Conservation (phyloP, 2,888 invertebrate genomes). For the Hydropsyche betteni region DNA sequence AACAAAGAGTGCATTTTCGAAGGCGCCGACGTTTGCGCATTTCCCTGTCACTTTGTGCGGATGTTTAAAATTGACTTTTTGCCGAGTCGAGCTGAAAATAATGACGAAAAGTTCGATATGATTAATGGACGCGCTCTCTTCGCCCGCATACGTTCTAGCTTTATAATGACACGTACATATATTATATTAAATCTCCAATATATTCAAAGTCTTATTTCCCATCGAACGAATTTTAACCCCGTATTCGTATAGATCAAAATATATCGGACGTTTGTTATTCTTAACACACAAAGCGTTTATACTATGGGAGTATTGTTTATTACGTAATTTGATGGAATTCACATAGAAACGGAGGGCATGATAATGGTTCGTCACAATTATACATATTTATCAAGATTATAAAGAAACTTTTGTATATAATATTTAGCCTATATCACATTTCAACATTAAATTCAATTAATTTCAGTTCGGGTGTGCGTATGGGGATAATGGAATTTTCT, state of each 20-base stretch:
- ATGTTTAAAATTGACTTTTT: constrained; percentile 9
- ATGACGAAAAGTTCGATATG: constrained; percentile 8
- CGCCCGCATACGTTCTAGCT: not conserved
- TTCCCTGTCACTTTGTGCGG: too few relatives aligned
- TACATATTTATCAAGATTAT: not conserved
- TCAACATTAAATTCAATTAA: constrained; percentile 21
- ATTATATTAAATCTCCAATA: constrained; percentile 16
- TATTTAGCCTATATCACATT: not conserved
- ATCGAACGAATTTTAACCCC: not conserved
- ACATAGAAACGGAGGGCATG: too few relatives aligned
- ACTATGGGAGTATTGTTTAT: too few relatives aligned
- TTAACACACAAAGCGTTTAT: too few relatives aligned
- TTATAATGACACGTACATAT: not conserved
- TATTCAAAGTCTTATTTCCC: constrained; percentile 15
- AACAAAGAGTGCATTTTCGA: not conserved
- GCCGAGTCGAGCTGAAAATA: constrained; percentile 14
- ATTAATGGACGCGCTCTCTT: not conserved
- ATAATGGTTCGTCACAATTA: not conserved
- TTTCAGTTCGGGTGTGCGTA: constrained; percentile 5
- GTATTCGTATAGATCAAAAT: not conserved
- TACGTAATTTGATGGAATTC: too few relatives aligned
- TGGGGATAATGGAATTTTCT: constrained; percentile 23
- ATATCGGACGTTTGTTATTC: too few relatives aligned
- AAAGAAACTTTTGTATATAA: not conserved
- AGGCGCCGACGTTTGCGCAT: not conserved